Evolutionary conservation across 2,888 invertebrate genomes (phyloP).

Genomic region (Meiosimyza platycephala): DNA sequence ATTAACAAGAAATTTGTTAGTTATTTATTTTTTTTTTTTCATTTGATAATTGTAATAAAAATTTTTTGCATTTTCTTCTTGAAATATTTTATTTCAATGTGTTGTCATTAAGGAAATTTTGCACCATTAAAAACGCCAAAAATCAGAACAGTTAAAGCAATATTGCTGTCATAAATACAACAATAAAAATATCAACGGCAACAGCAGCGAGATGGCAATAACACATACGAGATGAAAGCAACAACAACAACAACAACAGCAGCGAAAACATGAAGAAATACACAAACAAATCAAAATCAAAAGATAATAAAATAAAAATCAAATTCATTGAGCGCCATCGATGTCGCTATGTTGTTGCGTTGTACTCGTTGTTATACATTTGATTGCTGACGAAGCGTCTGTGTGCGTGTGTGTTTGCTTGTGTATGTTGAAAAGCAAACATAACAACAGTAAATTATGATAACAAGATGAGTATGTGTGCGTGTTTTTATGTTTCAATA

Average conservation of each 20-base stretch:
- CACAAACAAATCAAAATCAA: conserved; percentile 8
- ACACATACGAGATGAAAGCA: too few species aligned
- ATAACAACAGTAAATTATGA: not conserved
- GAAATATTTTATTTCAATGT: not conserved
- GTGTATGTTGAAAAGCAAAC: not conserved
- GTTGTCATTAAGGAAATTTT: not conserved
- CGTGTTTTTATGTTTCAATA: not conserved
- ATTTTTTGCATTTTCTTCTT: too few species aligned
- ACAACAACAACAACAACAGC: too few species aligned
- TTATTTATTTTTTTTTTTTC: too few species aligned
- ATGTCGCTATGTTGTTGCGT: not conserved
- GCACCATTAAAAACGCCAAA: conserved; percentile 1
- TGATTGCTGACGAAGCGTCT: not conserved
- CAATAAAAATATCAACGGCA: not conserved
- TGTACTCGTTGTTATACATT: not conserved
- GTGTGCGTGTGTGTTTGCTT: not conserved
- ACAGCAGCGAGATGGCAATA: too few species aligned
- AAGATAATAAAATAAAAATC: not conserved
- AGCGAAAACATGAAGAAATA: not conserved
- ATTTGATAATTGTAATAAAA: too few species aligned
- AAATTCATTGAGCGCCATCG: not conserved
- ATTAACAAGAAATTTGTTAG: too few species aligned
- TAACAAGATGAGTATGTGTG: not conserved
- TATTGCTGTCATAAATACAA: not conserved
- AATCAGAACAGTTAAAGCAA: not conserved